Conservation (phyloP, 2,113 vertebrate genomes). For the Entelurus aequoreus region DNA sequence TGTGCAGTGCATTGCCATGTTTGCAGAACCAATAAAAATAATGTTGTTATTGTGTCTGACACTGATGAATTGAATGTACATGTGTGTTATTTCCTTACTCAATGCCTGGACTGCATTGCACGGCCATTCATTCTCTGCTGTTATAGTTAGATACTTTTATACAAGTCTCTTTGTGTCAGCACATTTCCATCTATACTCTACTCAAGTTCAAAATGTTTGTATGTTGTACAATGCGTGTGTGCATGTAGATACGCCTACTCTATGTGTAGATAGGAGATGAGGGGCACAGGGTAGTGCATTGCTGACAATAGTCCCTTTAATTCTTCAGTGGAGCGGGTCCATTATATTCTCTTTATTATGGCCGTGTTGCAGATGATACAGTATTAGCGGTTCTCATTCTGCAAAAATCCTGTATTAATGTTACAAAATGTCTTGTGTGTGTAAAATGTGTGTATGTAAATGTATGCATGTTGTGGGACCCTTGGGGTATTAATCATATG, state of each 20-base stretch:
- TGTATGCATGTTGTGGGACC: constrained; percentile 50
- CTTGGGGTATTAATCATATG: constrained; percentile 51
- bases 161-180: background rate
- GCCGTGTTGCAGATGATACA: constrained; percentile 16
- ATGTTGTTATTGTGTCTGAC: constrained; percentile 34
- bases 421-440: constrained; percentile 30
- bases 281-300: constrained; percentile 14
- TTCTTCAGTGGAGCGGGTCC: constrained; percentile 30
- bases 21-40: constrained; percentile 20
- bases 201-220: constrained; percentile 18
- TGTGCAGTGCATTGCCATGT: constrained; percentile 24
- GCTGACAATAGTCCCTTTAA: constrained; percentile 54
- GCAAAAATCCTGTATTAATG: constrained; percentile 23
- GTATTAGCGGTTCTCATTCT: constrained; percentile 21
- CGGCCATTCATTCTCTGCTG: background rate
- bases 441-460: constrained; percentile 37
- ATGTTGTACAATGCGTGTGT: constrained; percentile 23
- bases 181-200: constrained; percentile 4
- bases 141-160: background rate
- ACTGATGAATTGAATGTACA: constrained; percentile 29
- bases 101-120: constrained; percentile 1
- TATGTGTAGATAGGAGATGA: constrained; percentile 8
- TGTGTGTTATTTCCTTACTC: constrained; percentile 3
- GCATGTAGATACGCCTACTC: constrained; percentile 32
- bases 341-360: constrained; percentile 1